Conservation (phyloP, 2,888 invertebrate genomes). For the Dryocosmus kuriphilus region DNA sequence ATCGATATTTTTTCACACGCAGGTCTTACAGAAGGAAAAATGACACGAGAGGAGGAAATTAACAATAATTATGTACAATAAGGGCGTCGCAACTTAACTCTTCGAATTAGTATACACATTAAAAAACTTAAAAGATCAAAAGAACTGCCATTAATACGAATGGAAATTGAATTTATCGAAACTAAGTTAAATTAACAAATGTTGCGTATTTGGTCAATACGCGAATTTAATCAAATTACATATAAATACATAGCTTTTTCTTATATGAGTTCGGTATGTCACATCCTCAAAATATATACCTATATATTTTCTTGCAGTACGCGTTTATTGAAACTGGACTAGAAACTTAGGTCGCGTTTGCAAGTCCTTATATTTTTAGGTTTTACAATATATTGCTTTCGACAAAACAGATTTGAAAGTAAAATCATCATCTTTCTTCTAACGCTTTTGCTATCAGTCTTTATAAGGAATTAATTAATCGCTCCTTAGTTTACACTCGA, state of each 20-base stretch:
- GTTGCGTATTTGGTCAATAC: constrained; percentile 47
- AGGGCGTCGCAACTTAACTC: constrained; percentile 14
- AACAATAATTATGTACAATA: constrained; percentile 37
- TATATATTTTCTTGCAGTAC: constrained; percentile 46
- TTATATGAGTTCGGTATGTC: constrained; percentile 41
- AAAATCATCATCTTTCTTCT: constrained; percentile 42
- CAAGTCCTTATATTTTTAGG: constrained; percentile 58
- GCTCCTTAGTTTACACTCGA: constrained; percentile 18
- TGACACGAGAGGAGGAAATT: constrained; percentile 52
- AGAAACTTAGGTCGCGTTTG: constrained; percentile 69
- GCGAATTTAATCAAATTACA: constrained; percentile 50
- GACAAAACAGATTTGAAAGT: background rate
- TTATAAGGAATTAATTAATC: constrained; percentile 61
- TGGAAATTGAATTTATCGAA: constrained; percentile 31
- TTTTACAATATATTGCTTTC: constrained; percentile 6
- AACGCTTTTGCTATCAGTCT: constrained; percentile 72
- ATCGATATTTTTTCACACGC: constrained; percentile 35
- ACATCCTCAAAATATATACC: constrained; percentile 63
- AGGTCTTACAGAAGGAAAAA: constrained; percentile 58
- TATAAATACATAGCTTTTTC: constrained; percentile 54
- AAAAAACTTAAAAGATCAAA: constrained; percentile 30
- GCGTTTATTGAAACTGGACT: constrained; percentile 67
- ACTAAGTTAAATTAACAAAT: constrained; percentile 11
- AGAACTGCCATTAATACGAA: constrained; percentile 34
- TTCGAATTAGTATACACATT: constrained; percentile 36